Base-by-base conservation (phyloP, 2,797 vertebrate species). In the Hoplostethus mediterraneus region DNA sequence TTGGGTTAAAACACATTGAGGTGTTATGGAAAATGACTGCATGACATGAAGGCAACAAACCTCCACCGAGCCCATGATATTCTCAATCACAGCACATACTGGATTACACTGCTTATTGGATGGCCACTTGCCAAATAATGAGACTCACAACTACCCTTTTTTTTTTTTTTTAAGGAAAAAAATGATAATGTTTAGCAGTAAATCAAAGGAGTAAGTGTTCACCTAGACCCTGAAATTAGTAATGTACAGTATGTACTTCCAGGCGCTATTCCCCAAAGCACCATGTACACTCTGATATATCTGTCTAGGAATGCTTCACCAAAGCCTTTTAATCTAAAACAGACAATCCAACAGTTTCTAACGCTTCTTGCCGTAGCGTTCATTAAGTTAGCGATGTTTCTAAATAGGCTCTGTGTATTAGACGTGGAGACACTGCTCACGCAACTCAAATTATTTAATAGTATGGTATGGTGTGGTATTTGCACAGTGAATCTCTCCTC, bases 281-380 rank as follows among this genome's bases (percentile, higher is more conserved):
- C 16, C 16, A 16, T 21, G 9, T 25, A 52, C 49, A 10, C 40
- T 42, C 40, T 51, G 16, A 38, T 25, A 71, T 21, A 11, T 63
- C 54, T 28, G 17, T 33, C 10, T 14, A 53, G 36, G 63, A 52
- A 67, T 60, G 11, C 25, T 67, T 75, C 12, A 53, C 47, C 40
- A 49, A 67, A 72, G 64, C 28, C 1, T 9, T 9, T 57, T 59
- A 58, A 71, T 77, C 33, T 79, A 4, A 81, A 85, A 69, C 68
- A 72, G 63, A 64, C 21, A 73, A 28, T 28, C 31, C 7, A 3
- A 68, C 52, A 0, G 8, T 63, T 60, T 72, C 63, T 56, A 66
- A 4, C 13, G 30, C 75, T 71, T 72, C 16, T 14, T 63, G 54
- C 21, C 61, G 65, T 54, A 51, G 31, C 16, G 31, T 59, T 21